These are phyloP conservation scores for Apamea epomidion DNA, from an alignment of 2,888 invertebrate genomes.

Conservation along the genomic window DNA sequence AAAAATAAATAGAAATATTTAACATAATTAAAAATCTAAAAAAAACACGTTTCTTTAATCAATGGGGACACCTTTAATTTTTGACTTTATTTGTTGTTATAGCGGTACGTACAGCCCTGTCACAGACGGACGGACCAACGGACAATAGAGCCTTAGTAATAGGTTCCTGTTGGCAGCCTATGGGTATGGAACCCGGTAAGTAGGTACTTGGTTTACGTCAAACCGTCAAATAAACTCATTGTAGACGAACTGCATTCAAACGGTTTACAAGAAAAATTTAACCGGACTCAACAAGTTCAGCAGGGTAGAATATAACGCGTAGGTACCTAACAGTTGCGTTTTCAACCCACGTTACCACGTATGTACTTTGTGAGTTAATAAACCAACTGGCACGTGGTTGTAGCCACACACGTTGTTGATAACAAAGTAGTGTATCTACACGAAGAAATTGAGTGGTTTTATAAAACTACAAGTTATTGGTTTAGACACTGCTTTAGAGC, in stretches of 20 bases:
- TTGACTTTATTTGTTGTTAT: not conserved
- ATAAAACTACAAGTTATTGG: not conserved
- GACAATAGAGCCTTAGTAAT: not conserved
- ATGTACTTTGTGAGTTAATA: conserved; percentile 8
- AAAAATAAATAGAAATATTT: not conserved
- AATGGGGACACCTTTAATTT: not conserved
- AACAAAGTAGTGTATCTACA: conserved; percentile 7
- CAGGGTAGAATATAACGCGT: not conserved
- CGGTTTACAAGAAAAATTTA: not conserved
- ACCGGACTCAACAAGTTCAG: not conserved
- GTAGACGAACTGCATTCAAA: conserved; percentile 7
- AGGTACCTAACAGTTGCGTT: conserved; percentile 27
- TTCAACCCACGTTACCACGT: conserved; percentile 39
- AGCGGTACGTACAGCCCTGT: not conserved
- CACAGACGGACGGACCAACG: not conserved
- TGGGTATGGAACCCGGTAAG: not conserved
- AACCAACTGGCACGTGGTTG: conserved; percentile 7
- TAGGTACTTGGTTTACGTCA: not conserved
- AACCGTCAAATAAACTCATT: not conserved
- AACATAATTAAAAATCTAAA: not conserved
- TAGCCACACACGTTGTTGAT: conserved; percentile 33
- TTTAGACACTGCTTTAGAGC: not conserved
- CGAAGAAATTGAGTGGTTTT: not conserved
- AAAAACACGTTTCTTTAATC: not conserved
- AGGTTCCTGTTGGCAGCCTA: not conserved